phyloP scores from a whole-genome alignment of 1,140 invertebrate genomes.

The Sipha flava region DNA sequence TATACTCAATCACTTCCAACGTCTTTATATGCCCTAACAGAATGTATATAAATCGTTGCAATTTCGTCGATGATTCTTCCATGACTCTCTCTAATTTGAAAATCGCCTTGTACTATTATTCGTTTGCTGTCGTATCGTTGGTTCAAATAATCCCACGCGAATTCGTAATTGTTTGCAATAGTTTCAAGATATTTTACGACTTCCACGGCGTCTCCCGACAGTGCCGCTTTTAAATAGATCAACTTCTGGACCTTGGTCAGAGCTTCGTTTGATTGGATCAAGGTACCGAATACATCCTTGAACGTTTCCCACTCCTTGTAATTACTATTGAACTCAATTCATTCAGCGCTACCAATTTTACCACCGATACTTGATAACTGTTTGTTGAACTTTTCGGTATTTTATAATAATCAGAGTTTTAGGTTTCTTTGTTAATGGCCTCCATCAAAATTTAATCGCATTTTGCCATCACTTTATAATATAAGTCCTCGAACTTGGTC shows the following conservation, averaged over 20 bases:
- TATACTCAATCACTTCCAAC: background rate
- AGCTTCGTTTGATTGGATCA: background rate
- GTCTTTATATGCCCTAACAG: background rate
- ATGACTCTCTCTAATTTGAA: background rate
- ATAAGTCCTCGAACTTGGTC: background rate
- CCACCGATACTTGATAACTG: background rate
- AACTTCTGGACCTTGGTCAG: background rate
- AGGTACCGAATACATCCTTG: background rate
- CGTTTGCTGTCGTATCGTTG: background rate
- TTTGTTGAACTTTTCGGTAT: background rate
- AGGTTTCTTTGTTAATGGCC: too few relatives aligned
- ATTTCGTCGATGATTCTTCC: background rate
- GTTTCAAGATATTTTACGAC: background rate
- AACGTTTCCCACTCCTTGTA: background rate
- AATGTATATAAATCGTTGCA: background rate
- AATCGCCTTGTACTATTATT: background rate
- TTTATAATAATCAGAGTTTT: too few relatives aligned
- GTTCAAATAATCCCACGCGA: background rate
- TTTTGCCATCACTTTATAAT: background rate
- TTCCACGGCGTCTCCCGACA: background rate
- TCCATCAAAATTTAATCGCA: background rate
- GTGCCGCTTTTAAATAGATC: background rate
- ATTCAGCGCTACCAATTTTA: background rate
- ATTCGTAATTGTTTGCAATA: background rate
- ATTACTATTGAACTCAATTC: background rate